These are phyloP conservation scores for Bos javanicus DNA, from an alignment of 2,113 vertebrate species.

Conservation along the genomic window DNA sequence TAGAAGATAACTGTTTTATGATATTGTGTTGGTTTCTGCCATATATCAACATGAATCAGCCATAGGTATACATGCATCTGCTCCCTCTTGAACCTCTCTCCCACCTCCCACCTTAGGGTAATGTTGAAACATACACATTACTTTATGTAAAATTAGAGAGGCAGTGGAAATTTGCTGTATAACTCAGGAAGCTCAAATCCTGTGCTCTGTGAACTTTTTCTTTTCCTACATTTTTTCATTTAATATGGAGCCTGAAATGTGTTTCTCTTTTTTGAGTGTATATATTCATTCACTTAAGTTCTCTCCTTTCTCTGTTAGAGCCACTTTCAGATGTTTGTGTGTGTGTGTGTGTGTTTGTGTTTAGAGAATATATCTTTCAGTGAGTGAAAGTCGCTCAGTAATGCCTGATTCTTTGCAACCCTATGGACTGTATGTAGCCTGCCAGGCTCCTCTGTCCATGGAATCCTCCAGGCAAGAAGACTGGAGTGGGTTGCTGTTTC, in stretches of 20 bases:
- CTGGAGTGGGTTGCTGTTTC: not conserved
- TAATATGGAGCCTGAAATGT: not conserved
- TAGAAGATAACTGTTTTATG: not conserved
- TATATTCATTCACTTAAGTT: not conserved
- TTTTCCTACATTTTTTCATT: not conserved
- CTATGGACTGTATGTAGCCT: not conserved
- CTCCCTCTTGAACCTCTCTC: not conserved
- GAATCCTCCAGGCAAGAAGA: not conserved
- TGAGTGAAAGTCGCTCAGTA: not conserved
- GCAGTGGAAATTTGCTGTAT: not conserved
- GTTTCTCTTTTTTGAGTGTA: not conserved
- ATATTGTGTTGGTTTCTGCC: not conserved
- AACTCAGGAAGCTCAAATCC: not conserved
- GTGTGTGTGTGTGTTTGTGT: not conserved
- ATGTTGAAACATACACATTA: not conserved
- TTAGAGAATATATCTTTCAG: not conserved
- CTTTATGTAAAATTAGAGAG: not conserved
- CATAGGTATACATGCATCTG: accelerated
- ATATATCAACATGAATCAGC: not conserved
- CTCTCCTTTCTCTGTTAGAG: not conserved
- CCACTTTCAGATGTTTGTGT: not conserved
- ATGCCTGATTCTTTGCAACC: not conserved
- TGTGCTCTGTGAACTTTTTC: not conserved
- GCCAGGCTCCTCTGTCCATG: not conserved
- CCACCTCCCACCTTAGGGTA: not conserved